A percentile compares a stretch with the other conserved stretches of the same genome.
These are phyloP conservation scores for Acrossocheilus fasciatus DNA, from an alignment of 2,797 vertebrate genomes.

Conservation along the genomic window DNA sequence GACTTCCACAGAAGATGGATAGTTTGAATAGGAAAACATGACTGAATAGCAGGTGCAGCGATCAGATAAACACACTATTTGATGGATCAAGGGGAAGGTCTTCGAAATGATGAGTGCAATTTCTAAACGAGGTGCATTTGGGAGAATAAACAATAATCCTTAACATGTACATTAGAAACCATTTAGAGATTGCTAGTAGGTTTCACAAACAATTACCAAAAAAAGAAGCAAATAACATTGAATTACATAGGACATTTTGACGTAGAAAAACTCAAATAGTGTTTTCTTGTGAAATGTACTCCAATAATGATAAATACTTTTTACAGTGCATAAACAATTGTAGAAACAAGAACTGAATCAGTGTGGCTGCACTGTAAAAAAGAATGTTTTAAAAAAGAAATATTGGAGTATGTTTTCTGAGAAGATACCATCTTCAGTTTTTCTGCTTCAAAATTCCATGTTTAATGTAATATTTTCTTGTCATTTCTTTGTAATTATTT, in stretches of 20 bases:
- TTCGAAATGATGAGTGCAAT: background rate
- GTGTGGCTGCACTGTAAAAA: too few relatives aligned
- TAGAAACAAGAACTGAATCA: too few relatives aligned
- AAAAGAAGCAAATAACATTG: background rate
- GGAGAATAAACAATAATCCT: background rate
- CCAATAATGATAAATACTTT: background rate
- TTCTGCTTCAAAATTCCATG: too few relatives aligned
- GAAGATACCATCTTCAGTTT: too few relatives aligned
- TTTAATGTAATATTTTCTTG: too few relatives aligned
- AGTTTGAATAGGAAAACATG: background rate
- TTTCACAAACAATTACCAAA: background rate
- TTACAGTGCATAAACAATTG: too few relatives aligned
- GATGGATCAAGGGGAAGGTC: background rate
- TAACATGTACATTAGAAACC: too few relatives aligned
- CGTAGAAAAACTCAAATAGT: background rate
- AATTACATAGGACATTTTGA: background rate
- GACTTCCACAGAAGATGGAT: background rate
- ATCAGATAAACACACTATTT: background rate
- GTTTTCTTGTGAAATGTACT: background rate
- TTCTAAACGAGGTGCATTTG: background rate
- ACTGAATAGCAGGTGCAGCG: constrained; percentile 13
- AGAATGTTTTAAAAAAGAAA: too few relatives aligned
- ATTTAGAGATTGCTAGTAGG: background rate
- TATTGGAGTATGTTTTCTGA: too few relatives aligned
- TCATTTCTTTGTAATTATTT: too few relatives aligned